A percentile compares a stretch with the other conserved stretches of the same genome.
Conservation (phyloP, 64 coral and sea anemone genomes). For the Actinia equina region DNA sequence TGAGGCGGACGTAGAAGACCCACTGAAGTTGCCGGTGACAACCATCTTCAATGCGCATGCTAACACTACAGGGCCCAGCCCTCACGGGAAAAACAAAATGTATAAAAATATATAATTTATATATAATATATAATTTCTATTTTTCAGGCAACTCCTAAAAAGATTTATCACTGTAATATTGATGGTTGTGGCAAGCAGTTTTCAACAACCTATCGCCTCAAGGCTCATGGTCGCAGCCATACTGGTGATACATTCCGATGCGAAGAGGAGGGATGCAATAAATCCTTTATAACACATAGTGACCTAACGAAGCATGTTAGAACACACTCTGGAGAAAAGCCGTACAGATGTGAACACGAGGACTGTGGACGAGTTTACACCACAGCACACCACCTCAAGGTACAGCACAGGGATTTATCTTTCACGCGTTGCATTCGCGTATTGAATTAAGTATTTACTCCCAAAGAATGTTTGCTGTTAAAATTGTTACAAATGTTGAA, state of each 20-base stretch:
- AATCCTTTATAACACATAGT: slow-evolving; percentile 95
- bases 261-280: slow-evolving; percentile 83
- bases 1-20: no score
- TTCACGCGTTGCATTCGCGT: no score
- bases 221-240: slow-evolving; percentile 91
- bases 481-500: no score
- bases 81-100: no score
- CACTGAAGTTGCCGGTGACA: no score
- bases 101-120: no score
- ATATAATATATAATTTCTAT: neutral
- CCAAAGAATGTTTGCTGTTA: no score
- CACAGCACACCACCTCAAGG: slow-evolving; percentile 97
- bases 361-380: slow-evolving; percentile 93
- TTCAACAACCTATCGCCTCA: slow-evolving; percentile 91
- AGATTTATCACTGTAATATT: slow-evolving; percentile 88
- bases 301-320: slow-evolving; percentile 82
- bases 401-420: no score
- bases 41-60: no score
- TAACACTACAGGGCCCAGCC: no score
- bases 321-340: slow-evolving; percentile 93
- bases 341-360: slow-evolving; percentile 80
- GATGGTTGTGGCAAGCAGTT: slow-evolving; percentile 95
- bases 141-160: slow-evolving; percentile 60
- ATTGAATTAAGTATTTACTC: no score
- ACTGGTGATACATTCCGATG: slow-evolving; percentile 96